Base-by-base conservation (phyloP, 2,797 vertebrate genomes). In the Neostethus bicornis region DNA sequence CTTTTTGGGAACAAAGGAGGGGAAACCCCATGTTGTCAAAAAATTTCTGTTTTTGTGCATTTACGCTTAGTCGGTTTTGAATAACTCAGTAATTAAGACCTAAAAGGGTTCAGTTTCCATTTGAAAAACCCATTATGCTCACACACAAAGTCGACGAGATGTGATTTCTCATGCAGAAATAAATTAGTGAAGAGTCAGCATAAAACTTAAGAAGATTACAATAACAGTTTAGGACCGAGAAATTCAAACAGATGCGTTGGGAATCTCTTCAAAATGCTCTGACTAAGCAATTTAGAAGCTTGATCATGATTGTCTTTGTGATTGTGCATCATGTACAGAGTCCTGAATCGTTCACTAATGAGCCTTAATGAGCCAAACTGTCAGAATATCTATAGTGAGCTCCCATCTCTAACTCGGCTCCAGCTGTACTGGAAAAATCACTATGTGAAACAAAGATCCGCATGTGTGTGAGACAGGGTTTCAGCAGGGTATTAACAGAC, bases 401-500 rank as follows among this genome's bases (percentile, higher is more conserved):
- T 73, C 61, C 17, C 49, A 75, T 45, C 70, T 58, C 25, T 0
- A n/a, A 14, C 38, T 38, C 0, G 14, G 54, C 10, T 37, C 54
- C 26, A 70, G 79, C 78, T 80, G 79, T 51, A 59, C 51, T 75
- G 77, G 82, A 86, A 83, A 80, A 47, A 63, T 51, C 61, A 43
- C 34, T 52, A 53, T 61, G 59, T 57, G 68, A 65, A 69, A 61
- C 54, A 70, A 13, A 59, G 51, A 50, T 26, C 43, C 2, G 26
- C 0, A n/a, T 17, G 62, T 32, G 31, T 17, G 19, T 42, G 45
- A 13, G 28, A 1, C 46, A 19, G 24, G 64, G 66, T 70, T 76
- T 81, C 29, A 54, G 0, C 51, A 38, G 34, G 53, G 86, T 87
- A 85, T 88, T 85, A 85, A 84, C 71, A 75, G 85, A 77, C 66